Conservation (phyloP, 2,113 vertebrate genomes). For the Antechinus stuartii region DNA sequence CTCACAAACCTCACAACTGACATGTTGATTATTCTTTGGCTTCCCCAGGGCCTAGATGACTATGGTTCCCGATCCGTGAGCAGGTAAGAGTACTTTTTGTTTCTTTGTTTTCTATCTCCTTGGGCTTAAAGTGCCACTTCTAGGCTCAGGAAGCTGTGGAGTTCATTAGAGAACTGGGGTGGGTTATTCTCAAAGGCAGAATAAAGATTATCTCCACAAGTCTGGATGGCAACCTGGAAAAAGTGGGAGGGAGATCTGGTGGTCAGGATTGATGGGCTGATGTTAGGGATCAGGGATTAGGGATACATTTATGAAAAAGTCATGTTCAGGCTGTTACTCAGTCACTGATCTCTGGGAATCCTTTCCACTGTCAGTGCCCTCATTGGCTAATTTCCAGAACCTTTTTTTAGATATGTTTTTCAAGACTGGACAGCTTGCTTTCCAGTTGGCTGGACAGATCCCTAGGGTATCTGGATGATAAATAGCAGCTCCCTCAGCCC, state of each 20-base stretch:
- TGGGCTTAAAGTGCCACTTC: neutral
- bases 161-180: rapidly evolving
- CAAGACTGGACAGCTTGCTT: neutral
- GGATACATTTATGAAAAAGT: neutral
- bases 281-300: neutral
- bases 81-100: slow-evolving; percentile 88
- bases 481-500: neutral
- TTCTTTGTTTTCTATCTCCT: neutral
- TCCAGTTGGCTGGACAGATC: neutral
- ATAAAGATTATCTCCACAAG: neutral
- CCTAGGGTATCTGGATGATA: neutral
- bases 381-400: neutral
- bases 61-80: slow-evolving; percentile 91
- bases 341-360: neutral
- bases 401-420: neutral
- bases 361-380: neutral
- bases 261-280: neutral
- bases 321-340: neutral
- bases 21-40: neutral
- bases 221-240: neutral
- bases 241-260: neutral
- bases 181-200: neutral
- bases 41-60: slow-evolving; percentile 88
- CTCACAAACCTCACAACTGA: neutral
- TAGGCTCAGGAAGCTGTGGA: neutral